Evolutionary conservation across 2,113 vertebrate genomes (phyloP), one percentile per base, ranked within the genome.

Genomic region (Gobius niger): DNA sequence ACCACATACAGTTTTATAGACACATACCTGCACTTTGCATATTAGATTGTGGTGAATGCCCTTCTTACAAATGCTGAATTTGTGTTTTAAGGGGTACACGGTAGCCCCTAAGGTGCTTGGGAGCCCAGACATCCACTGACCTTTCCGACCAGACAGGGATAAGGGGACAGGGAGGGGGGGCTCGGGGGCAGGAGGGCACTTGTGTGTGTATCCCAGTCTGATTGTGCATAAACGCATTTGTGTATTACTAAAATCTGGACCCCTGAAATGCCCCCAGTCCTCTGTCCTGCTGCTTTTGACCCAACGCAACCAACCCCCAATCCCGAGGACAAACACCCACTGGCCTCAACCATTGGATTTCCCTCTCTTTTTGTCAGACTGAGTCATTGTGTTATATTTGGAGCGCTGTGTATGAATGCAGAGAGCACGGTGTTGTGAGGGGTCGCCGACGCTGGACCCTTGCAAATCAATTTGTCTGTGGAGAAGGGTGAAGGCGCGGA

Each of bases 61-160:
- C 88, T 92, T 92, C 85, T 92, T 93, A 91, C 3, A 50, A 44
- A 11, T n/a, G 16, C 47, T 75, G 12, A 74, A 64, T 47, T 44
- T 24, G 18, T 18, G 56, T 61, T 6, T 34, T 70, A 57, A 75
- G 65, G 18, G 59, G 57, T 47, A n/a, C 70, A 51, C 60, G 52
- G 41, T 77, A 65, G 67, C 72, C 84, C 80, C 79, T 75, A 69
- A 81, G 94, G 95, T 96, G 95, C 94, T 94, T 94, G 94, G 86
- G 94, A 96, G 94, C 93, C 92, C 92, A 98, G 95, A 98, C 96
- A 96, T 92, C 90, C 87, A 81, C 91, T 97, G 96, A 97, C 96
- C 96, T 98, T 98, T 98, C 94, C 92, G 96, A 94, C 95, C 96
- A 98, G 96, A 97, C 96, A 93, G 94, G 96, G 95, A 94, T 94